These are phyloP conservation scores for Cardinalis cardinalis DNA, from an alignment of 2,113 vertebrate species.

Conservation along the genomic window DNA sequence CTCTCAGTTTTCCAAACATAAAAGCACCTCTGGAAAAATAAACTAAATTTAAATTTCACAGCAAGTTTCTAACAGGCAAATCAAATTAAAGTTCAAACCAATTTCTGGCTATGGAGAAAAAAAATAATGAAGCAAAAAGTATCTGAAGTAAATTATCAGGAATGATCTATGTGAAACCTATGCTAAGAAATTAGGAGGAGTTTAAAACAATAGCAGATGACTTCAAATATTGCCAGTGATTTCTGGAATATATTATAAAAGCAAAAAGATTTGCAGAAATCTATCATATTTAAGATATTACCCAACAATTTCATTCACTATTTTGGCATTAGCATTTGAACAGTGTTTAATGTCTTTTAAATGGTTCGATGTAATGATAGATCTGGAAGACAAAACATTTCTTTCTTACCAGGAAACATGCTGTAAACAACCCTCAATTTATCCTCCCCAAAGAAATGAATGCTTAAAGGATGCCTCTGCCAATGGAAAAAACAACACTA, in stretches of 20 bases:
- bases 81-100: background rate
- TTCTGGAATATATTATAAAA: background rate
- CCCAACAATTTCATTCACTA: conserved; percentile 4
- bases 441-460: conserved; percentile 66
- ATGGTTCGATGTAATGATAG: conserved; percentile 14
- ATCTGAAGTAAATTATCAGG: background rate
- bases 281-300: conserved; percentile 34
- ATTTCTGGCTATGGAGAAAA: background rate
- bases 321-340: conserved; percentile 56
- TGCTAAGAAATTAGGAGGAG: background rate
- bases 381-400: conserved; percentile 32
- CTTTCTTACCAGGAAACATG: conserved; percentile 29
- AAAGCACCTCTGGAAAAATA: background rate
- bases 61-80: background rate
- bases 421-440: conserved; percentile 51
- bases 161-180: background rate
- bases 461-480: conserved; percentile 68
- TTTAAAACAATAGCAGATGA: conserved; percentile 22
- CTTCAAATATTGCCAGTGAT: background rate
- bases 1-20: background rate
- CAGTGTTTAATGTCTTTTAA: conserved; percentile 66
- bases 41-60: background rate
- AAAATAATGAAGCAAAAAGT: background rate
- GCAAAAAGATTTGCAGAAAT: conserved; percentile 9
- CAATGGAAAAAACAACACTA: conserved; percentile 41